Evolutionary conservation across 2,113 vertebrate genomes (phyloP).

Genomic region (Chascanopsetta lugubris): DNA sequence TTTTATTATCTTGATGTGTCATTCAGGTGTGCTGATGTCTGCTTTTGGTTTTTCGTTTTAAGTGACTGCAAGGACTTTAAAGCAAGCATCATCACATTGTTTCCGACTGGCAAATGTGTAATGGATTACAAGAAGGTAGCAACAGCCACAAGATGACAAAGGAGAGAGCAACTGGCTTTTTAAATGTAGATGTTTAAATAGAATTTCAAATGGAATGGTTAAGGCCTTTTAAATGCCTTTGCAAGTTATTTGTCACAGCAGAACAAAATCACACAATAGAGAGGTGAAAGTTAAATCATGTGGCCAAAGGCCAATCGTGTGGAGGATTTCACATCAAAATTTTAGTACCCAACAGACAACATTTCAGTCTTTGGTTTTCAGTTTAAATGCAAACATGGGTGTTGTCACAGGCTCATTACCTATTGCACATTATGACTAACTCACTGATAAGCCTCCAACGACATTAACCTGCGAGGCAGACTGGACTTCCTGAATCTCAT

Average conservation of each 20-base stretch:
- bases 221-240: too few species aligned
- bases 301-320: too few species aligned
- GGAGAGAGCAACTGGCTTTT: too few species aligned
- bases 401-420: not conserved
- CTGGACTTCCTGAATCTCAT: not conserved
- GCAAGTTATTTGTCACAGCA: too few species aligned
- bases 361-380: too few species aligned
- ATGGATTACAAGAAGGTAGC: not conserved
- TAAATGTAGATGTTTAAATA: too few species aligned
- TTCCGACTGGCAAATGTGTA: not conserved
- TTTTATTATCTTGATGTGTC: constrained; percentile 4
- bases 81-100: not conserved
- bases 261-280: too few species aligned
- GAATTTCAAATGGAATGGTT: too few species aligned
- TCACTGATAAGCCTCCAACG: not conserved
- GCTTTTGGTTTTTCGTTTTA: constrained; percentile 11
- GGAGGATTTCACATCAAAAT: too few species aligned
- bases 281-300: too few species aligned
- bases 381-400: not conserved
- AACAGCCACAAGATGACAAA: not conserved
- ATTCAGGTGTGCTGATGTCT: not conserved
- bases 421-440: not conserved
- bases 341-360: too few species aligned
- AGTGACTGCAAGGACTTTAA: not conserved
- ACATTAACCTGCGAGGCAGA: not conserved